Percentiles rank a stretch among this genome's conserved stretches.
These are phyloP conservation scores for Carduelis carduelis DNA, from an alignment of 2,797 vertebrate species.

Conservation along the genomic window DNA sequence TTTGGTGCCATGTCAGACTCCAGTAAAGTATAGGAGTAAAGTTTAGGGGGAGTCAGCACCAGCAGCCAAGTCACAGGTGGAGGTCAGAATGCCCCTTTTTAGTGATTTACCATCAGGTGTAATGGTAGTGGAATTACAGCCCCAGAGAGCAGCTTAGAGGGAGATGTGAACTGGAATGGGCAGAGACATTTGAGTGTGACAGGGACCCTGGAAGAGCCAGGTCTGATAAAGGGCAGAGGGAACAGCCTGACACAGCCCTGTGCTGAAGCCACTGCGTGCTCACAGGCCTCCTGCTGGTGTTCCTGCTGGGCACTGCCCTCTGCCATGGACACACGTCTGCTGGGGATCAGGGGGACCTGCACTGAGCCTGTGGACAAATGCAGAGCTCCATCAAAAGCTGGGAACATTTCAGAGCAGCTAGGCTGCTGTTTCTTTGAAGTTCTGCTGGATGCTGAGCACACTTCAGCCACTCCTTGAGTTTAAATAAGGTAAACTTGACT, in stretches of 20 bases:
- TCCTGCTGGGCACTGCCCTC: neutral
- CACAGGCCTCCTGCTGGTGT: neutral
- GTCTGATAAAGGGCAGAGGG: neutral
- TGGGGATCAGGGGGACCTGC: neutral
- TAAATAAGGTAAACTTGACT: constrained; percentile 5
- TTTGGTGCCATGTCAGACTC: neutral
- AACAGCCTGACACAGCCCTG: rapidly evolving
- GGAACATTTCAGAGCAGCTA: neutral
- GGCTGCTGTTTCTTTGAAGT: neutral
- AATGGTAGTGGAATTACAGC: neutral
- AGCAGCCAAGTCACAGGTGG: neutral
- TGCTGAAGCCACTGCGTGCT: neutral
- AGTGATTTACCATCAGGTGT: neutral
- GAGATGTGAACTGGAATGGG: neutral
- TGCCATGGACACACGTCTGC: neutral
- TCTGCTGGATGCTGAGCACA: neutral
- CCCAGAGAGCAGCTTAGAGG: neutral
- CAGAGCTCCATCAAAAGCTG: neutral
- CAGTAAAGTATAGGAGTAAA: neutral
- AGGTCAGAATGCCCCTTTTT: neutral
- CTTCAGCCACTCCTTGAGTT: neutral
- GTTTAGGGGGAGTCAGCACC: neutral
- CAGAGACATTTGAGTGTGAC: rapidly evolving
- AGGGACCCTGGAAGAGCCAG: neutral
- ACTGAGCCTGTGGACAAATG: neutral